Base-by-base conservation (phyloP, 2,888 invertebrate genomes). In the Actias luna region DNA sequence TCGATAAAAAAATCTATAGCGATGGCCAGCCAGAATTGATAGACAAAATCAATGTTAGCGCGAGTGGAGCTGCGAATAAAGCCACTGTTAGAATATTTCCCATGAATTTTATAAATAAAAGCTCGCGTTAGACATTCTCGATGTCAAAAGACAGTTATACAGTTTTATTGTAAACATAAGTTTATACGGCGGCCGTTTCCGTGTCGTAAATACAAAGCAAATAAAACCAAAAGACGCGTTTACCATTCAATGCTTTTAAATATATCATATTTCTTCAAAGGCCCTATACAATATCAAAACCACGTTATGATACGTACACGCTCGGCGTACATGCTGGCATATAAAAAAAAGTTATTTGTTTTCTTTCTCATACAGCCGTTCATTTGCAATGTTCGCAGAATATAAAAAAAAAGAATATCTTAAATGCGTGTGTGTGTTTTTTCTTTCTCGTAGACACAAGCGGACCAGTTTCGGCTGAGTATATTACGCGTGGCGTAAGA, bases 401-500 rank as follows among this genome's bases (percentile, higher is more conserved):
- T 67, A 69, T 63, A 66, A 65, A 65, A 70, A 65, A 71, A 69
- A 63, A 63, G 64, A 7, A 50, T 50, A 25, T 8, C 22, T 22
- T 12, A 22, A 0, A 12, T 4, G 25, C n/a, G 0, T 4, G 5
- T 50, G n/a, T n/a, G n/a, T 50, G 10, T 50, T 65, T 63, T 61
- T 63, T 60, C 63, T 65, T 63, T 58, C 42, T 18, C 52, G 71
- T 76, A 78, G 72, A 72, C 75, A 77, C 73, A 71, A 72, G 75
- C 69, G 71, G 74, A 76, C 72, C 71, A 73, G 76, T 78, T 73
- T 66, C 69, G 69, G 68, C 70, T 71, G 68, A 83, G 83, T 82
- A 82, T 78, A 77, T 82, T 83, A 82, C 82, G 81, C 81, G 81
- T 83, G 82, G 81, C 80, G 61, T 67, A 64, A 64, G 69, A 65